Base-by-base conservation (phyloP, 1,140 invertebrate species). In the Orius insidiosus region DNA sequence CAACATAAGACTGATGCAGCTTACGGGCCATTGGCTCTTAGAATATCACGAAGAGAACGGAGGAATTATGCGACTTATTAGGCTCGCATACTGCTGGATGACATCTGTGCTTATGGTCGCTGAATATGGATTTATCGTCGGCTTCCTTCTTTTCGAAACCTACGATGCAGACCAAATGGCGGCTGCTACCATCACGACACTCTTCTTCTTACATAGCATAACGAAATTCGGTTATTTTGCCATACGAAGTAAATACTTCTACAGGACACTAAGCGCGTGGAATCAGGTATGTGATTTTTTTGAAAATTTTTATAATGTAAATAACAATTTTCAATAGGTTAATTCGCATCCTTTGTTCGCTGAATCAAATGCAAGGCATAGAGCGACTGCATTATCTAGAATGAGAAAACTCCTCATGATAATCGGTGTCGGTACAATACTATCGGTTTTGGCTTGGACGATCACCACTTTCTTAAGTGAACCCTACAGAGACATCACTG, bases 321-420 rank as follows among this genome's bases (percentile, higher is more conserved):
- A n/a, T n/a, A n/a, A n/a, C n/a, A 24, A 24, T 24, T 24, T 24
- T 24, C 7, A 7, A 24, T 33, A 55, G 62, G 72, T 76, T 0
- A 85, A 85, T 58, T 75, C 76, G 36, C 82, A 86, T 65, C 81
- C 82, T 0, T 55, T 86, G 11, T 86, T 86, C 56, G 74, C 78
- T n/a, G 81, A 86, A 56, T 85, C 80, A 1, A 78, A 85, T 56
- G 77, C 76, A 0, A 59, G 71, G 10, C 82, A 80, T 60, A 79
- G 83, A 55, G 71, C 77, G 5, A 69, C 78, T 13, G 69, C 81
- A 0, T 55, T 86, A 14, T 73, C 72, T n/a, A 82, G 82, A 59
- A 83, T 82, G 74, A 66, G 81, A 13, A 71, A 71, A 48, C 60
- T 85, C 0, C 60, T 85, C 2, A 73, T 79, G 50, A 67, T 72